phyloP scores from a whole-genome alignment of 37 sponge, comb jelly and placozoan species.

The Dysidea cf. avara region DNA sequence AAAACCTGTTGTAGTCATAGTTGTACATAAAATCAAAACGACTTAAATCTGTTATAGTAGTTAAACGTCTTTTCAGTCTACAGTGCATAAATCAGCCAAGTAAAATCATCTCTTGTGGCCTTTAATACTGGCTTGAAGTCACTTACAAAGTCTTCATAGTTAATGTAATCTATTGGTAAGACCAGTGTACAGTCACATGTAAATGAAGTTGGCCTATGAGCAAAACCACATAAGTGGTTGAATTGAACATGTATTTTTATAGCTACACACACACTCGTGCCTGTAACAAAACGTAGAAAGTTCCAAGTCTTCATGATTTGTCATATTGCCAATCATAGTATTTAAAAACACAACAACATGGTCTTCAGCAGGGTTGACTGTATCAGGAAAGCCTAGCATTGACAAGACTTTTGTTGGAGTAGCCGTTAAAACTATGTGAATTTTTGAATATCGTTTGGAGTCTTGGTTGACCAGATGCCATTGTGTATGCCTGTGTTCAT shows the following conservation, averaged over 20 bases:
- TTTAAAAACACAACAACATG: not conserved
- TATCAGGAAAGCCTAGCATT: not conserved
- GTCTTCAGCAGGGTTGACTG: not conserved
- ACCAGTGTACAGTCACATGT: slow-evolving; percentile 18
- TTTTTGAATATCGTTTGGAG: not conserved
- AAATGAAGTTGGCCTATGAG: slow-evolving; percentile 11
- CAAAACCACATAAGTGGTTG: slow-evolving; percentile 12
- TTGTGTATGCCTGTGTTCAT: slow-evolving; percentile 19
- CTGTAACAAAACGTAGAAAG: slow-evolving; percentile 26
- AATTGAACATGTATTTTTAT: slow-evolving; percentile 4
- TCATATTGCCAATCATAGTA: slow-evolving; percentile 22
- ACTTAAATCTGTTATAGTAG: not conserved
- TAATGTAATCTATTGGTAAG: slow-evolving; percentile 15
- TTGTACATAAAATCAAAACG: not conserved
- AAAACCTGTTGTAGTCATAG: not conserved
- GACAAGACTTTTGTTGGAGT: slow-evolving; percentile 11
- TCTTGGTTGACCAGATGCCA: slow-evolving; percentile 1
- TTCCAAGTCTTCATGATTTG: not conserved
- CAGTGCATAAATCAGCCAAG: slow-evolving; percentile 31
- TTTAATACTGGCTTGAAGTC: slow-evolving; percentile 7
- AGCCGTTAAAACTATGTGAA: slow-evolving; percentile 1
- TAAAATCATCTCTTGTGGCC: slow-evolving; percentile 1
- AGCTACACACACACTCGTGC: slow-evolving; percentile 13
- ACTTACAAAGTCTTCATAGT: slow-evolving; percentile 25
- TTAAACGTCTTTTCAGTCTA: not conserved